Base-by-base conservation (phyloP, 2,113 vertebrate species). In the Fulmarus glacialis region DNA sequence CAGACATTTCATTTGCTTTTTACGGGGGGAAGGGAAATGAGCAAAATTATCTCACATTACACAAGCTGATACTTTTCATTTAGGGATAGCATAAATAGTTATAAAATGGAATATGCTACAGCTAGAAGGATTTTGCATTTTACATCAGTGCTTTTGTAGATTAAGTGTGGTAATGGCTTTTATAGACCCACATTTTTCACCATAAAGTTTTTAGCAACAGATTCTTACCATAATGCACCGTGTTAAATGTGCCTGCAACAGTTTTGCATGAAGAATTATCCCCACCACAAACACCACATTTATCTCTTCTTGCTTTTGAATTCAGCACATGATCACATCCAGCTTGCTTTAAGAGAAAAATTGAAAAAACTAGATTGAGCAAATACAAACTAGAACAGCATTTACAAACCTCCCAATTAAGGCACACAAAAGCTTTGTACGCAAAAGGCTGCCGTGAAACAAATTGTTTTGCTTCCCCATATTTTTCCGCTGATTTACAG, bases 251-350 rank as follows among this genome's bases (percentile, higher is more conserved):
- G 93, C 99, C 99, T 71, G 99, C 99, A 78, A 99, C 98, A 22
- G 99, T 99, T 98, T 99, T 99, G 98, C 99, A 99, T 27, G 99
- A 99, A 78, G 99, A 99, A 98, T 99, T 99, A 98, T 99, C 99
- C 11, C 99, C 99, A 86, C 99, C 99, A 56, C 99, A 99, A 93
- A 99, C 99, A 12, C 99, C 99, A 94, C 99, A 99, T 97, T 99
- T 99, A 98, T 99, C 99, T 98, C 99, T 99, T 97, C 99, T 99
- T 92, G 99, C 99, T 98, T 99, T 99, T 80, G 99, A 99, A 98
- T 99, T 99, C 96, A 99, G 97, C 88, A 99, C 98, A 73, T 99
- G 99, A 98, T 99, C 99, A 23, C 99, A 99, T 98, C 99, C 99
- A 47, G 99, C 99, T 99, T 99, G 99, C 99, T 99, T 98, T 97